Evolutionary conservation across 23 tunicate species (phyloP).

Genomic region (Halocynthia aurantium): DNA sequence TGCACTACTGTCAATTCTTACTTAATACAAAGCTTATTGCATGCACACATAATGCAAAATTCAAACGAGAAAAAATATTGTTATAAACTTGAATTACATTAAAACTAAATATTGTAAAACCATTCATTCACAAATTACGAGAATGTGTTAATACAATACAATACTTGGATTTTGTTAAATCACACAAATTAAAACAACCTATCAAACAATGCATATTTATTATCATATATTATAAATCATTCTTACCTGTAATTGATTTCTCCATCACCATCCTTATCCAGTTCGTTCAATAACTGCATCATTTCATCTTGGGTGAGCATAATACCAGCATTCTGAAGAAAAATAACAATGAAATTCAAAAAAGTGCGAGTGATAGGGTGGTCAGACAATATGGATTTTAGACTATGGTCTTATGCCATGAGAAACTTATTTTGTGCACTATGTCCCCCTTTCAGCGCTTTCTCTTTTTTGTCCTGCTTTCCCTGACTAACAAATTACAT

Average conservation of each 20-base stretch:
- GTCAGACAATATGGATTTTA: too few relatives aligned
- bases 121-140: not conserved
- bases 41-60: too few relatives aligned
- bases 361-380: too few relatives aligned
- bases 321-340: conserved; percentile 52
- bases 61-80: not conserved
- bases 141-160: not conserved
- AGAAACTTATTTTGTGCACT: too few relatives aligned
- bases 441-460: too few relatives aligned
- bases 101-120: too few relatives aligned
- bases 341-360: not conserved
- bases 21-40: too few relatives aligned
- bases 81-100: too few relatives aligned
- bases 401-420: too few relatives aligned
- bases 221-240: not conserved
- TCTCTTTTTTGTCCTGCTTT: too few relatives aligned
- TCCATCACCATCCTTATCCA: conserved; percentile 98
- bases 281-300: conserved; percentile 44
- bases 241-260: conserved; percentile 91
- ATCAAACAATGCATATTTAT: not conserved
- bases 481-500: too few relatives aligned
- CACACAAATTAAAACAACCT: not conserved
- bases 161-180: conserved; percentile 3
- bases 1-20: too few relatives aligned
- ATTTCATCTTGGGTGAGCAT: conserved; percentile 65